Percentiles rank a stretch among this genome's conserved stretches.
phyloP scores from a whole-genome alignment of 2,888 invertebrate genomes.

The Xylota sylvarum region DNA sequence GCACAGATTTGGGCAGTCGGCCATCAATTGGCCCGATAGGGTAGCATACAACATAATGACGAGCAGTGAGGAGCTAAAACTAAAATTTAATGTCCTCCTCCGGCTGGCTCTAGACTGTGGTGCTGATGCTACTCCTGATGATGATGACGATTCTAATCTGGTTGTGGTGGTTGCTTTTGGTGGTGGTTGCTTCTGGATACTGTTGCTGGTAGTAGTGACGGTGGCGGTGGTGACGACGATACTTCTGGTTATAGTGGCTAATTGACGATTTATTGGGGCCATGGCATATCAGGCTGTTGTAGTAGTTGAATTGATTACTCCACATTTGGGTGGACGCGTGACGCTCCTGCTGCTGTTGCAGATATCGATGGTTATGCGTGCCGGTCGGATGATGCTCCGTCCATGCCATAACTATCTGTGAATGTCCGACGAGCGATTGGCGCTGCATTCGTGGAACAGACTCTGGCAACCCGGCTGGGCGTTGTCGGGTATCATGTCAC shows the following conservation, averaged over 20 bases:
- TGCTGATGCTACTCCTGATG: constrained; percentile 31
- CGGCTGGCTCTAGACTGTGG: constrained; percentile 40
- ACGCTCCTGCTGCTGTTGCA: constrained; percentile 61
- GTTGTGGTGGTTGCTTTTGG: constrained; percentile 53
- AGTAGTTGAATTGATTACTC: constrained; percentile 78
- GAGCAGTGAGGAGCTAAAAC: constrained; percentile 67
- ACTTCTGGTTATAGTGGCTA: constrained; percentile 73
- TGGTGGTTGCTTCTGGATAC: constrained; percentile 31
- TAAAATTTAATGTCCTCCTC: constrained; percentile 58
- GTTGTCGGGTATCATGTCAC: constrained; percentile 72
- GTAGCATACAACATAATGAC: constrained; percentile 77
- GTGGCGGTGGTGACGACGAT: constrained; percentile 55
- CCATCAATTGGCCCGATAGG: constrained; percentile 82
- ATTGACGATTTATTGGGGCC: constrained; percentile 79
- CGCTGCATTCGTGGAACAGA: constrained; percentile 34
- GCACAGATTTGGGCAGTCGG: constrained; percentile 91
- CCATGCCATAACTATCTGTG: constrained; percentile 77
- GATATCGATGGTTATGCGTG: constrained; percentile 75
- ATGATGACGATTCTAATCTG: constrained; percentile 56
- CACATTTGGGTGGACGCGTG: constrained; percentile 78
- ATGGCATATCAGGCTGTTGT: constrained; percentile 81
- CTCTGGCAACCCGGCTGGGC: constrained; percentile 42
- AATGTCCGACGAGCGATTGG: constrained; percentile 54
- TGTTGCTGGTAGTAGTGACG: constrained; percentile 49
- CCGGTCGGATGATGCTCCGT: constrained; percentile 73